Percentiles rank a stretch among this genome's conserved stretches.
Conservation (phyloP, 1,140 invertebrate genomes). For the Orchesella cincta region DNA sequence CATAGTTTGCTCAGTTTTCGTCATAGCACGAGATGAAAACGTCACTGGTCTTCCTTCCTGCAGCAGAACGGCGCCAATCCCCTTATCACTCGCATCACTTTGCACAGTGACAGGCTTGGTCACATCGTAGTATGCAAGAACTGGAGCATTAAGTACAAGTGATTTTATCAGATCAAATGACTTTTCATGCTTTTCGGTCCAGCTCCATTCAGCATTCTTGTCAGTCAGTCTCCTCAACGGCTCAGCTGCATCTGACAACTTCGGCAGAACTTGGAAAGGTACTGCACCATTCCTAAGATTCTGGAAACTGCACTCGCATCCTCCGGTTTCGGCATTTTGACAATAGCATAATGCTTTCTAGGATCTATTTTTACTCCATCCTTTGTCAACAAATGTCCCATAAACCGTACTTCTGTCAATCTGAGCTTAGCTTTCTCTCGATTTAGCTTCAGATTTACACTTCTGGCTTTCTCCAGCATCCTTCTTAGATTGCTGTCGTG, state of each 20-base stretch:
- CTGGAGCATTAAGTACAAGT: conserved; percentile 29
- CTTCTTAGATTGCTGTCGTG: conserved; percentile 52
- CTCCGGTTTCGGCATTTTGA: conserved; percentile 52
- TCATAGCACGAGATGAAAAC: conserved; percentile 55
- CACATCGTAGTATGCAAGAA: conserved; percentile 53
- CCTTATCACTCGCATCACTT: conserved; percentile 55
- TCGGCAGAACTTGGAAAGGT: conserved; percentile 53
- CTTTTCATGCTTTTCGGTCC: conserved; percentile 37
- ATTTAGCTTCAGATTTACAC: conserved; percentile 56
- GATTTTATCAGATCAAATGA: conserved; percentile 48
- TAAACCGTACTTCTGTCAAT: neutral
- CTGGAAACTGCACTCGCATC: conserved; percentile 52
- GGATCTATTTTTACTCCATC: conserved; percentile 51
- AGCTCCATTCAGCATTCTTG: conserved; percentile 43
- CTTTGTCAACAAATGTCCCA: conserved; percentile 42
- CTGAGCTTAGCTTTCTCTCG: conserved; percentile 31
- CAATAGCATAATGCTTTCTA: conserved; percentile 55
- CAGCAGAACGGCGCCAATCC: conserved; percentile 56
- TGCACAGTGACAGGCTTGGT: conserved; percentile 52
- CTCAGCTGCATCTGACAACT: conserved; percentile 53
- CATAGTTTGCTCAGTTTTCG: conserved; percentile 54
- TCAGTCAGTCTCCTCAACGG: conserved; percentile 48
- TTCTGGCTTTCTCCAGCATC: conserved; percentile 53
- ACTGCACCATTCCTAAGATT: conserved; percentile 56
- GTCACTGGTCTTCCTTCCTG: conserved; percentile 56